Evolutionary conservation across 2,797 vertebrate genomes (phyloP).

Genomic region (Schizopygopsis malacanthus): DNA sequence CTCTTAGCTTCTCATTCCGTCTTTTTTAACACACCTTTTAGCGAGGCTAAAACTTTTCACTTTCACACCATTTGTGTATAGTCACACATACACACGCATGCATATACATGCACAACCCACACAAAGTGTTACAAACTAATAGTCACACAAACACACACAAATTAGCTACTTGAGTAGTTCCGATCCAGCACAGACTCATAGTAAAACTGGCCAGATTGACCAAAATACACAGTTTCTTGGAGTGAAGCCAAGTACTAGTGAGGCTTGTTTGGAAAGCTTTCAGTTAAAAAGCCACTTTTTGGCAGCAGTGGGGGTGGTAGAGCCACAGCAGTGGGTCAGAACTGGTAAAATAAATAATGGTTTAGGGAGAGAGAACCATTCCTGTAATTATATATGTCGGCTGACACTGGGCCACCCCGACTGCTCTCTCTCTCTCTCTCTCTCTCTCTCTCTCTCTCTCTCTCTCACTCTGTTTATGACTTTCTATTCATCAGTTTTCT

Average conservation of each 20-base stretch:
- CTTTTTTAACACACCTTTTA: conserved; percentile 72
- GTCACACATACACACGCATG: background rate
- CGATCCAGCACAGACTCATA: conserved; percentile 85
- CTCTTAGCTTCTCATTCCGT: background rate
- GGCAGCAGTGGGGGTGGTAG: conserved; percentile 59
- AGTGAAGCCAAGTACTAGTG: conserved; percentile 74
- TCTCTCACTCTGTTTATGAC: conserved; percentile 29
- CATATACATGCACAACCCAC: background rate
- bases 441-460: background rate
- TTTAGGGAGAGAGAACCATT: conserved; percentile 68
- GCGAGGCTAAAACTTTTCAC: conserved; percentile 65
- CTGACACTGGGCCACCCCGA: conserved; percentile 77
- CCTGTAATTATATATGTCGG: conserved; percentile 86
- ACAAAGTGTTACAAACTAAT: conserved; percentile 32
- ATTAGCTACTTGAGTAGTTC: conserved; percentile 78
- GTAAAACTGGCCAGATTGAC: conserved; percentile 82
- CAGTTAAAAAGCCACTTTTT: conserved; percentile 77
- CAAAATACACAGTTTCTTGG: conserved; percentile 83
- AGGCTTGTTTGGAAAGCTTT: conserved; percentile 81
- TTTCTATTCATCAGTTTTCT: conserved; percentile 17
- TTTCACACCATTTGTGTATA: conserved; percentile 19
- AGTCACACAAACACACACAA: conserved; percentile 52
- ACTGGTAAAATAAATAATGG: conserved; percentile 72
- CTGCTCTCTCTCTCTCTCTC: conserved; percentile 54
- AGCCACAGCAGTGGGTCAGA: conserved; percentile 69